Conservation (phyloP, 2,113 vertebrate genomes). For the Forbesichthys agassizii region DNA sequence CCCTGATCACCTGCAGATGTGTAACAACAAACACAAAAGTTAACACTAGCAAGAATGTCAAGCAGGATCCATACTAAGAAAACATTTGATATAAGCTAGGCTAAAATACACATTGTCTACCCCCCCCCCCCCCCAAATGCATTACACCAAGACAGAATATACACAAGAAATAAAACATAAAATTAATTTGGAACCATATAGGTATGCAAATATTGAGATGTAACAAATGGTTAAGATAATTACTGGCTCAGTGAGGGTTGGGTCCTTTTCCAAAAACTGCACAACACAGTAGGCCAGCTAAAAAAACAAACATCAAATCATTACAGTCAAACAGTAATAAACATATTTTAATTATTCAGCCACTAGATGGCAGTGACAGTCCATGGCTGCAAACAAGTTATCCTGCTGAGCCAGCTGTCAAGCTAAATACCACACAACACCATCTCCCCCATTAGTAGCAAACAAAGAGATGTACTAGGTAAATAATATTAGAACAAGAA, state of each 20-base stretch:
- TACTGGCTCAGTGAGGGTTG: constrained; percentile 95
- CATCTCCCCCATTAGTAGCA: neutral
- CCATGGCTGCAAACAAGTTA: neutral
- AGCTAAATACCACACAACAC: neutral
- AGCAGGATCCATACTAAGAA: neutral
- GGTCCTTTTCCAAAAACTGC: constrained; percentile 98
- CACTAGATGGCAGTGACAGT: constrained; percentile 50
- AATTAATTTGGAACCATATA: no score
- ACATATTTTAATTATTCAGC: constrained; percentile 8
- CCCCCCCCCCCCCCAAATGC: no score
- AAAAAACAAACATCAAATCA: constrained; percentile 58
- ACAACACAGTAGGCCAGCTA: constrained; percentile 98
- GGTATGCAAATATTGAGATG: constrained; percentile 12
- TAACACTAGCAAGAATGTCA: constrained; percentile 35
- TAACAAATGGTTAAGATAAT: constrained; percentile 28
- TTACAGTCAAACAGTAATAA: neutral
- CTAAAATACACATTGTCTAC: constrained; percentile 14
- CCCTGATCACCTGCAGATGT: constrained; percentile 87
- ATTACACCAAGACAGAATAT: no score
- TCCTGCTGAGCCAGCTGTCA: constrained; percentile 13
- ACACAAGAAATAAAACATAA: no score
- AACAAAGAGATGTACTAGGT: neutral
- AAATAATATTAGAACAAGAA: no score
- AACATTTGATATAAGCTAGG: neutral
- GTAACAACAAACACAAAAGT: constrained; percentile 9